phyloP scores from a whole-genome alignment of 64 coral and sea anemone species.

The Pachyseris speciosa region DNA sequence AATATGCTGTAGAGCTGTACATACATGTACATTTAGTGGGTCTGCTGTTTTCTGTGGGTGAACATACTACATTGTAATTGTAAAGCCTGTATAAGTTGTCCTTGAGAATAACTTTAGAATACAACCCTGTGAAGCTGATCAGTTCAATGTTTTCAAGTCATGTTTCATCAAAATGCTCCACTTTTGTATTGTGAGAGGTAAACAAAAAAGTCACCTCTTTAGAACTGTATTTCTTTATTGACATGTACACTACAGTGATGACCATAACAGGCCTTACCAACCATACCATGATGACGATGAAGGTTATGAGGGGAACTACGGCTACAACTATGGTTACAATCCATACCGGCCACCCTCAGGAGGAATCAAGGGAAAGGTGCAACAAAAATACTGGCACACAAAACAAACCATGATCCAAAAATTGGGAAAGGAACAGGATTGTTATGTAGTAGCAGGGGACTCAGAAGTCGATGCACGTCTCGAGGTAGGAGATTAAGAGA shows the following conservation, averaged over 20 bases:
- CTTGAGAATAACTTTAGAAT: neutral
- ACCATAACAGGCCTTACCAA: constrained; percentile 65
- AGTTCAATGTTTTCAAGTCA: neutral
- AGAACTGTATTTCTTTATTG: neutral
- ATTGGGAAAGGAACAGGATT: constrained; percentile 93
- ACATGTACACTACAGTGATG: constrained; percentile 3
- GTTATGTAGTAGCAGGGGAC: constrained; percentile 96
- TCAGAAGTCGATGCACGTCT: constrained; percentile 97
- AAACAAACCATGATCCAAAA: constrained; percentile 97
- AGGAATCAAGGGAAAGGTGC: constrained; percentile 90
- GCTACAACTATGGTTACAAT: constrained; percentile 86
- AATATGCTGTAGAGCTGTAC: too few relatives aligned
- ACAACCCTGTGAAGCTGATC: neutral
- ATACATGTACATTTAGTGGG: too few relatives aligned
- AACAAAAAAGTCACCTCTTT: neutral
- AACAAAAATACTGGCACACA: constrained; percentile 94
- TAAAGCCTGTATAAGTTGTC: neutral
- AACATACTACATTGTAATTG: too few relatives aligned
- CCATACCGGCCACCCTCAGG: constrained; percentile 82
- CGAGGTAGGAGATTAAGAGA: constrained; percentile 57
- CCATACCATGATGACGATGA: constrained; percentile 78
- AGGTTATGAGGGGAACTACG: constrained; percentile 73
- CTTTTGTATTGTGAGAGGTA: neutral
- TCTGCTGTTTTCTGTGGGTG: too few relatives aligned
- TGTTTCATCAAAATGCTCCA: neutral